Evolutionary conservation across 2,113 vertebrate species (phyloP).

Genomic region (Rhabdornis inornatus): DNA sequence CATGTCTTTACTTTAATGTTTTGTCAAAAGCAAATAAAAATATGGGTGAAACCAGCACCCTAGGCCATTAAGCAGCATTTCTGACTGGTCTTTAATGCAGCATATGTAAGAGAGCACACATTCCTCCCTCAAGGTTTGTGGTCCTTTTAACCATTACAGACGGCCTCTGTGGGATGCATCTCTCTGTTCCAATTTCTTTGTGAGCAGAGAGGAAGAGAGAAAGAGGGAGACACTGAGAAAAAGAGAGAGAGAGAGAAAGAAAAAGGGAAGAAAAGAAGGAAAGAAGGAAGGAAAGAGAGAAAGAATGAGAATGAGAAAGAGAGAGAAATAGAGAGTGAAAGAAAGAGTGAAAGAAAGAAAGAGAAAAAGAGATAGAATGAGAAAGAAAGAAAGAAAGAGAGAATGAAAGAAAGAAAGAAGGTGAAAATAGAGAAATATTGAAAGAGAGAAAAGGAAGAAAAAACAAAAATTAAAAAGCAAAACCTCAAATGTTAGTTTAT

Average conservation of each 20-base stretch:
- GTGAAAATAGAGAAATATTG: no score
- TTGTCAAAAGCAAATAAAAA: conserved; percentile 34
- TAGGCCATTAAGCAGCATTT: not conserved
- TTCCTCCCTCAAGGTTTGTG: not conserved
- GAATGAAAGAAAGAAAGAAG: accelerated
- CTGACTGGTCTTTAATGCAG: not conserved
- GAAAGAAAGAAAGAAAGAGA: accelerated
- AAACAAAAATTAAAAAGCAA: not conserved
- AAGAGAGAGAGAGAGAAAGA: accelerated
- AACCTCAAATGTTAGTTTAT: not conserved
- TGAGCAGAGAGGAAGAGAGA: not conserved
- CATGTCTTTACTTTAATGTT: not conserved
- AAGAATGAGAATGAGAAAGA: not conserved
- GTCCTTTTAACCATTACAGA: not conserved
- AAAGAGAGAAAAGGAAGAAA: not conserved
- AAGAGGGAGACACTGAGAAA: not conserved
- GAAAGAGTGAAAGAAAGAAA: not conserved
- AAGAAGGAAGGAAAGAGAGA: accelerated
- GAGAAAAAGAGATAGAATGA: accelerated
- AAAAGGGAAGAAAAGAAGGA: accelerated
- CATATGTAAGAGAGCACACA: not conserved
- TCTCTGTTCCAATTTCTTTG: not conserved
- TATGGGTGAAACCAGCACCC: not conserved
- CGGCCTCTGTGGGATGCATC: not conserved
- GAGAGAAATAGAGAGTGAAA: no score